These are phyloP conservation scores for Deroptyus accipitrinus DNA, from an alignment of 2,113 vertebrate species.

Conservation along the genomic window DNA sequence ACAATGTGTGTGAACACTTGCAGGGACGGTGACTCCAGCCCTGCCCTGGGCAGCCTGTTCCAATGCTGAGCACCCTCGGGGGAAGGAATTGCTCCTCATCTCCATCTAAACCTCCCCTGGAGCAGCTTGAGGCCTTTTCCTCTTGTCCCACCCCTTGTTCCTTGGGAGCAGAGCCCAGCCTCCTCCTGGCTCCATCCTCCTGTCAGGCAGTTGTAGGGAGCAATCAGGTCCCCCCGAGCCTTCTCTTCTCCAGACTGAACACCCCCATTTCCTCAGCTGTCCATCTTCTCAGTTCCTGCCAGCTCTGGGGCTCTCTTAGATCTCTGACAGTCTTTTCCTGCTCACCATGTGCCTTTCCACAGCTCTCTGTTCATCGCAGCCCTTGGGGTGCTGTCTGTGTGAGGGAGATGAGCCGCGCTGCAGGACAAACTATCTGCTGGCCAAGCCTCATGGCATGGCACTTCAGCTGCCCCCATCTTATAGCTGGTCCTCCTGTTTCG, in stretches of 20 bases:
- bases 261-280: background rate
- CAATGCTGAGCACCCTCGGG: too few species aligned
- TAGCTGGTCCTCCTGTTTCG: background rate
- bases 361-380: background rate
- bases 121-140: too few species aligned
- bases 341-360: background rate
- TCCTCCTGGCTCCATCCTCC: background rate
- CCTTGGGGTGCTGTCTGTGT: background rate
- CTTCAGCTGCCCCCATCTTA: background rate
- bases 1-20: too few species aligned
- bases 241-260: background rate
- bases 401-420: rapidly evolving
- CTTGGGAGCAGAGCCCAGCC: too few species aligned
- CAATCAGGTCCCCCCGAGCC: background rate
- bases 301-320: background rate
- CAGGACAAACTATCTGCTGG: background rate
- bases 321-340: background rate
- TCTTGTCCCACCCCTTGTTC: too few species aligned
- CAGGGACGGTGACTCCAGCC: too few species aligned
- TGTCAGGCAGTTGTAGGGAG: background rate
- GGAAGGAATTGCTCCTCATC: too few species aligned
- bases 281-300: background rate
- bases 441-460: background rate
- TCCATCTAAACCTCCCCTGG: too few species aligned
- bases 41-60: background rate